These are phyloP conservation scores for Etheostoma cragini DNA, from an alignment of 2,113 vertebrate genomes.

Conservation along the genomic window DNA sequence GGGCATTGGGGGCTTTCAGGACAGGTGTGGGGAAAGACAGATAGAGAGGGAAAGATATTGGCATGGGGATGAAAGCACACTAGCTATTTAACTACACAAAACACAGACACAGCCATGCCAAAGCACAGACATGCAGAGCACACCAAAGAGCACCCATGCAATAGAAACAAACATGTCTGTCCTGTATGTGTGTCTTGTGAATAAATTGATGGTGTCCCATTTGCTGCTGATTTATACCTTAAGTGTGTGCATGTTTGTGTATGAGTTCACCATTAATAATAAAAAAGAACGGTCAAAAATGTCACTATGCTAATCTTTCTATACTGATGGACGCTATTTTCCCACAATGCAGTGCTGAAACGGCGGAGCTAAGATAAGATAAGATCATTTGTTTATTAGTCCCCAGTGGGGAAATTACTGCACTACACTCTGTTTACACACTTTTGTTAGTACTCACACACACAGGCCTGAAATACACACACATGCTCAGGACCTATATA, in stretches of 20 bases:
- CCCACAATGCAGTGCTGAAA: neutral
- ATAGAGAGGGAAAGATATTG: constrained; percentile 1
- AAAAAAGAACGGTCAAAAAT: neutral
- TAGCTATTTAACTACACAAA: constrained; percentile 19
- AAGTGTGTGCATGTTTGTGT: neutral
- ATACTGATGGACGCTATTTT: too few species aligned
- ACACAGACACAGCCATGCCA: neutral
- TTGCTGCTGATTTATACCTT: too few species aligned
- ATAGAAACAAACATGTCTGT: neutral
- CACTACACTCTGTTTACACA: too few species aligned
- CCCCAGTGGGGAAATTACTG: too few species aligned
- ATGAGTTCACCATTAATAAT: neutral
- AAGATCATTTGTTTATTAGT: too few species aligned
- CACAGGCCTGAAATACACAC: too few species aligned
- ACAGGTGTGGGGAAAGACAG: constrained; percentile 7
- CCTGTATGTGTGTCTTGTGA: neutral
- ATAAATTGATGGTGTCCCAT: neutral
- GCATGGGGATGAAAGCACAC: constrained; percentile 34
- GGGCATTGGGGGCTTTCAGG: constrained; percentile 42
- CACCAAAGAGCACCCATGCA: neutral
- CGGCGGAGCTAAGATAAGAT: neutral
- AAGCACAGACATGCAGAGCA: neutral
- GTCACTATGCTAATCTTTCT: neutral
- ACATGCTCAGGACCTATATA: too few species aligned
- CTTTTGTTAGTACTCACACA: too few species aligned